Percentiles rank a stretch among this genome's conserved stretches.
Evolutionary conservation across 2,797 vertebrate species (phyloP).

Genomic region (Sebastes cheni): DNA sequence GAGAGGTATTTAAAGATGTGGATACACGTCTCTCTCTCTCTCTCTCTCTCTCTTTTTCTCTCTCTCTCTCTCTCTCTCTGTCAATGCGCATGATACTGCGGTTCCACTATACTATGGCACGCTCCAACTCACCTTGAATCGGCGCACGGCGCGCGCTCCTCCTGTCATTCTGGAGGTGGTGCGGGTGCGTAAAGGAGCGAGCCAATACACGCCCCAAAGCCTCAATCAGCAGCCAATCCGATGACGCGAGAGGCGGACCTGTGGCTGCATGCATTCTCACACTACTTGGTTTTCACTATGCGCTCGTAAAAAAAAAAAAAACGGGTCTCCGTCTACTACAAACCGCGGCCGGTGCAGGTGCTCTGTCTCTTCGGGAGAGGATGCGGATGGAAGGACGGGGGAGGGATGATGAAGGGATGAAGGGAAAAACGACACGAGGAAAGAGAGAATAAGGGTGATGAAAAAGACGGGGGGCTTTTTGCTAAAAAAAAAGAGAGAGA

Average conservation of each 20-base stretch:
- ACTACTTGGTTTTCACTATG: conserved; percentile 87
- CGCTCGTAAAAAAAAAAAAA: conserved; percentile 70
- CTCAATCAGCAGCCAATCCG: conserved; percentile 71
- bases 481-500: conserved; percentile 47
- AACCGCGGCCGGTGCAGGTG: conserved; percentile 87
- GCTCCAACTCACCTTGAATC: conserved; percentile 97
- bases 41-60: conserved; percentile 34
- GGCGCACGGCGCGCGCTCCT: conserved; percentile 78
- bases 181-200: conserved; percentile 62
- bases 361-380: conserved; percentile 84
- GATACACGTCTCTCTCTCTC: conserved; percentile 40
- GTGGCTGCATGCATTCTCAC: conserved; percentile 84
- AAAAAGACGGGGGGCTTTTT: conserved; percentile 52
- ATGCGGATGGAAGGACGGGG: conserved; percentile 85
- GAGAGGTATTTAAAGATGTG: conserved; percentile 73
- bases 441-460: conserved; percentile 19
- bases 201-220: conserved; percentile 84
- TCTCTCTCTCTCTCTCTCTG: conserved; percentile 66
- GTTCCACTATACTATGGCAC: conserved; percentile 87
- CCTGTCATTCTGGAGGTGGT: conserved; percentile 65
- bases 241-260: conserved; percentile 77
- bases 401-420: conserved; percentile 82
- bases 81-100: conserved; percentile 99
- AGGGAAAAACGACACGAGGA: conserved; percentile 81
- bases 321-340: conserved; percentile 83